A percentile compares a stretch with the other conserved stretches of the same genome.
These are phyloP conservation scores for Artibeus lituratus DNA, from an alignment of 2,797 vertebrate species.

Conservation along the genomic window DNA sequence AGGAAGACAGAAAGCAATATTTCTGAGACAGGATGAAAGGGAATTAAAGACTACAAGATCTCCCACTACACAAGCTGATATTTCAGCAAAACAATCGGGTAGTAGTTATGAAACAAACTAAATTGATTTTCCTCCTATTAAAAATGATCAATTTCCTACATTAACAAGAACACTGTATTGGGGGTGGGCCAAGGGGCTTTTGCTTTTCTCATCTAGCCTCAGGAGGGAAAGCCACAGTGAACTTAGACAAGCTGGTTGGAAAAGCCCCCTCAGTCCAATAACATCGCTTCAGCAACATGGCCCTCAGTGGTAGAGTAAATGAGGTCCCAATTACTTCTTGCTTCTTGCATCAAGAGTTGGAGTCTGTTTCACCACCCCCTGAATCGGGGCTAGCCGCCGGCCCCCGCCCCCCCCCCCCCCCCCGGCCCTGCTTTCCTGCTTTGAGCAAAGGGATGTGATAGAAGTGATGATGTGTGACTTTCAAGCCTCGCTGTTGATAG, in stretches of 20 bases:
- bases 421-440: too few species aligned
- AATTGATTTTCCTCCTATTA: background rate
- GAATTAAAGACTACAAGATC: background rate
- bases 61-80: background rate
- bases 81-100: background rate
- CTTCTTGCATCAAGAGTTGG: background rate
- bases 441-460: background rate
- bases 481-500: background rate
- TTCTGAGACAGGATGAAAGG: background rate
- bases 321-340: background rate
- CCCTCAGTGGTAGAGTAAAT: background rate
- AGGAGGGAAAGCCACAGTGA: background rate
- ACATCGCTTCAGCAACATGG: background rate
- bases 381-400: background rate
- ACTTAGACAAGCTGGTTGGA: background rate
- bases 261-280: background rate
- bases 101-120: background rate
- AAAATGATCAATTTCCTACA: background rate
- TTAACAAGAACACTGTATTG: background rate
- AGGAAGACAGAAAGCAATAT: background rate
- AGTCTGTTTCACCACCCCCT: background rate
- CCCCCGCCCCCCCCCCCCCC: too few species aligned
- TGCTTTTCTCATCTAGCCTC: background rate
- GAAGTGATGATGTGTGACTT: background rate
- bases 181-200: too few species aligned